These are phyloP conservation scores for Siniperca chuatsi DNA, from an alignment of 2,113 vertebrate genomes.

Conservation along the genomic window DNA sequence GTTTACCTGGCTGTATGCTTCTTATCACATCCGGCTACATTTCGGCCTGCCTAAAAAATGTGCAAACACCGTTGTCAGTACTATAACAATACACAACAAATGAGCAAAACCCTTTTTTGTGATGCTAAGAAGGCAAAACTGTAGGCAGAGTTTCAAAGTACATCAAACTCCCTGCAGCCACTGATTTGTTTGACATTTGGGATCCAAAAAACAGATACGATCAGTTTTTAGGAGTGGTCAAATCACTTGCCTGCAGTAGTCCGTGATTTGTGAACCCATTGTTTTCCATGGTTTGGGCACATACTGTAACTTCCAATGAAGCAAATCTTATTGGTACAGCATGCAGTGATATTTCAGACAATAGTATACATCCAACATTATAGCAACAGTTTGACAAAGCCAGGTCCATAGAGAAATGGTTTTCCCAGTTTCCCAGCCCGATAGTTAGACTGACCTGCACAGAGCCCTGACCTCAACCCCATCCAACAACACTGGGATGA, in stretches of 20 bases:
- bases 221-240: neutral
- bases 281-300: neutral
- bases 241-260: neutral
- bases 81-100: neutral
- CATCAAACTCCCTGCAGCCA: neutral
- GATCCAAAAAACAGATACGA: neutral
- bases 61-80: neutral
- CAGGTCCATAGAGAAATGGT: neutral
- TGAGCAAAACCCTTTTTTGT: neutral
- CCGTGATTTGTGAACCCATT: neutral
- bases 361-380: neutral
- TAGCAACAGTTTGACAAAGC: neutral
- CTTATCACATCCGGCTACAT: neutral
- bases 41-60: neutral
- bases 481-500: neutral
- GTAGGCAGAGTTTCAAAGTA: neutral
- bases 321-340: neutral
- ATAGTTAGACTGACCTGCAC: neutral
- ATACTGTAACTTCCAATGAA: neutral
- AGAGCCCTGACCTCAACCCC: neutral
- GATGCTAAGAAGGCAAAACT: neutral
- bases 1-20: constrained; percentile 18
- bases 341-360: neutral
- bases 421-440: neutral
- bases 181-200: neutral